Conservation (phyloP, 2,888 invertebrate genomes). For the Mimas tiliae region DNA sequence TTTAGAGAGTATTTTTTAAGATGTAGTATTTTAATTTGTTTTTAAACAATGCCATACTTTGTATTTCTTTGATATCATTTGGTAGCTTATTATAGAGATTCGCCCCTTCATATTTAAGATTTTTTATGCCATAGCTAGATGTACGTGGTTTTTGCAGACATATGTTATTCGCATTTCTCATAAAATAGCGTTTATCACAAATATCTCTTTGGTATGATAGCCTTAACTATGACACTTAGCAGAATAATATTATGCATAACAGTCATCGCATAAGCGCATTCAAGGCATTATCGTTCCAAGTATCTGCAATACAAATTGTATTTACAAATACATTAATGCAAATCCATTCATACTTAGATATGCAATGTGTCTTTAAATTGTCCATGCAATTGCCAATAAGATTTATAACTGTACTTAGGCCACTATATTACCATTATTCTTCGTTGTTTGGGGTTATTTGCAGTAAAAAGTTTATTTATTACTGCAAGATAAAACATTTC, state of each 20-base stretch:
- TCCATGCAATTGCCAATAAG: constrained; percentile 46
- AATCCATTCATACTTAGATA: constrained; percentile 52
- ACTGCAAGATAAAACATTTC: background rate
- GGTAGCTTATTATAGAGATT: too few relatives aligned
- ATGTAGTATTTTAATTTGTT: too few relatives aligned
- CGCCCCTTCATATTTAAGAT: too few relatives aligned
- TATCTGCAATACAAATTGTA: constrained; percentile 54
- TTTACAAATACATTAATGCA: constrained; percentile 54
- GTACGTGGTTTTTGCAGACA: too few relatives aligned
- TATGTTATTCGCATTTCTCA: too few relatives aligned
- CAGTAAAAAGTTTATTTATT: background rate
- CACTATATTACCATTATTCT: constrained; percentile 2
- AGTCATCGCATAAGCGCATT: constrained; percentile 33
- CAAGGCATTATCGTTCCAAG: constrained; percentile 49
- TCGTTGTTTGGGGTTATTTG: background rate
- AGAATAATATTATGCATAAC: constrained; percentile 21
- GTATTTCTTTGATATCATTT: too few relatives aligned
- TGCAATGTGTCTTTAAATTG: constrained; percentile 44
- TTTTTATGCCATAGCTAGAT: too few relatives aligned
- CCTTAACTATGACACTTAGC: constrained; percentile 17
- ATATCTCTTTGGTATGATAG: too few relatives aligned
- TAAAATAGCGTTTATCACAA: too few relatives aligned
- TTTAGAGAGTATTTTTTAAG: too few relatives aligned
- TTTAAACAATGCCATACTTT: too few relatives aligned
- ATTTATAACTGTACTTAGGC: constrained; percentile 1